Evolutionary conservation across 2,888 invertebrate species (phyloP), one percentile per base, ranked within the genome.

Genomic region (Microchrysa polita): DNA sequence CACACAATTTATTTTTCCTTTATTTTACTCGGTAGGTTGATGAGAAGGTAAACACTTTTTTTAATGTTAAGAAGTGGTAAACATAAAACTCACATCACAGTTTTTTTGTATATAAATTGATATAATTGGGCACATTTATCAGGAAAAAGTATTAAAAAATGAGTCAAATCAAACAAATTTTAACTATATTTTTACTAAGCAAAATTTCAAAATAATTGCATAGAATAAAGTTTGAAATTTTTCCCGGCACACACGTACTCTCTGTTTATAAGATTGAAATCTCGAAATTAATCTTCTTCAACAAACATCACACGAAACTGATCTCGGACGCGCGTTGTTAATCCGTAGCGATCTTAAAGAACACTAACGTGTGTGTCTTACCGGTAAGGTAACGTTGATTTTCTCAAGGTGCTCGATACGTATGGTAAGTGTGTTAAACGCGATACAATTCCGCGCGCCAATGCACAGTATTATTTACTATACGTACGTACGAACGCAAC

Each of bases 301-400:
- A 12, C 23, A 23, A 55, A 12, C 59, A 12, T 23, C 12, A 5
- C 40, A 40, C 61, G 61, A 5, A 20, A 16, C 20, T 10, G 44
- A 67, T 12, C 48, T 61, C 34, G 34, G 27, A 14, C 72, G 72
- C 74, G 67, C 74, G 74, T 34, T 76, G 73, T 76, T 76, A 71
- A 65, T 73, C 71, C 76, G 74, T 42, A 65, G 73, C 76, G 76
- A 76, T 74, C 74, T 67, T 73, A 67, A 76, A 73, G 74, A 74
- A 76, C 67, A 76, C 76, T 76, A 55, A 76, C 22, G 57, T 55
- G 5, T 69, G 57, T 55, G 5, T 69, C 55, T 40, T 69, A 57
- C 69, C 67, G 69, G 69, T 69, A 40, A 55, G 57, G 69, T 69
- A 69, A 48, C 27, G 27, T 34, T 34, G 27, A 55, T 69, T 69